Percentiles rank a stretch among this genome's conserved stretches.
These are phyloP conservation scores for Pao palembangensis DNA, from an alignment of 2,113 vertebrate species.

Conservation along the genomic window DNA sequence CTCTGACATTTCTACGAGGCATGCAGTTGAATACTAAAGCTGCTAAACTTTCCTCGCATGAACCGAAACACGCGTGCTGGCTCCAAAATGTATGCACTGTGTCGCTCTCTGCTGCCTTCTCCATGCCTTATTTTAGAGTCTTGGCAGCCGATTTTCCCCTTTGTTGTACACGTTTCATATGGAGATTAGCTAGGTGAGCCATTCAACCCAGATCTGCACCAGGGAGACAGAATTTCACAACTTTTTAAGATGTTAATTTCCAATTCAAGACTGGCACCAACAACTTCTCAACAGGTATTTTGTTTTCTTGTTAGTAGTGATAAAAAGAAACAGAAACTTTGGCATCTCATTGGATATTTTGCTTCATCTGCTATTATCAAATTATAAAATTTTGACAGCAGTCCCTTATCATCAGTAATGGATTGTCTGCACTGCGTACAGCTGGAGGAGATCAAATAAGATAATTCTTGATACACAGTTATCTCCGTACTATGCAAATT, in stretches of 20 bases:
- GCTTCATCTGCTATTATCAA: slow-evolving; percentile 1
- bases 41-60: slow-evolving; percentile 9
- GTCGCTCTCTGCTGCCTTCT: slow-evolving; percentile 26
- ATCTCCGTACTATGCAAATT: too few species aligned
- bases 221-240: slow-evolving; percentile 36
- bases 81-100: slow-evolving; percentile 7
- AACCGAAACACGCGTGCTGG: slow-evolving; percentile 20
- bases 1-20: slow-evolving; percentile 13
- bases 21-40: too few species aligned
- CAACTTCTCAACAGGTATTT: too few species aligned
- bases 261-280: slow-evolving; percentile 11
- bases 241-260: slow-evolving; percentile 25
- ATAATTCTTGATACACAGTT: too few species aligned
- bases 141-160: slow-evolving; percentile 47
- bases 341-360: neutral
- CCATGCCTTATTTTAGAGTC: slow-evolving; percentile 29
- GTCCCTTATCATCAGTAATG: too few species aligned
- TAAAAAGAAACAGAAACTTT: too few species aligned
- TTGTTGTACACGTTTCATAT: slow-evolving; percentile 57
- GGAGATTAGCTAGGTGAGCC: slow-evolving; percentile 48
- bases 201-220: slow-evolving; percentile 46
- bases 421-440: too few species aligned
- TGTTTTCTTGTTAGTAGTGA: too few species aligned
- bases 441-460: too few species aligned
- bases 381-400: too few species aligned